Conservation (phyloP, 2,888 invertebrate species). For the Drosophila neutralis region DNA sequence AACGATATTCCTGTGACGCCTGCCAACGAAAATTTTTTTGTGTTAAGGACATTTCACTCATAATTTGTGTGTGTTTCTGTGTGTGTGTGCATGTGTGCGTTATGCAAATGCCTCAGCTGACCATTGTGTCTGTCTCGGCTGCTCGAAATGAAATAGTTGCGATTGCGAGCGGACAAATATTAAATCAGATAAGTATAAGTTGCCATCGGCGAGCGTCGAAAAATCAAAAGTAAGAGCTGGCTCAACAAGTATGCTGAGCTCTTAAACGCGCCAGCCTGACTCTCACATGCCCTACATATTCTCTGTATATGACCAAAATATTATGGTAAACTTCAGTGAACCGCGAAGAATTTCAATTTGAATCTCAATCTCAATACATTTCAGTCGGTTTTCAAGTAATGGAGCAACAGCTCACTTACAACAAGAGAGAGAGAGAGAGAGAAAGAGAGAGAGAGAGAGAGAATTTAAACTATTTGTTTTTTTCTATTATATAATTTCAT, state of each 20-base stretch:
- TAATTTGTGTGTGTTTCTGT: neutral
- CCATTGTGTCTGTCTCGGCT: conserved; percentile 37
- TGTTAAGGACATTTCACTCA: neutral
- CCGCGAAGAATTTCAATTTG: neutral
- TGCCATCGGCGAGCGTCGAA: conserved; percentile 9
- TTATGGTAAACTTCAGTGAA: neutral
- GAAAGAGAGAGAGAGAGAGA: neutral
- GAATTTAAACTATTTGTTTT: neutral
- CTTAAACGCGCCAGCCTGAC: conserved; percentile 3
- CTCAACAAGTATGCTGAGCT: conserved; percentile 43
- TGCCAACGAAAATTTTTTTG: conserved; percentile 36
- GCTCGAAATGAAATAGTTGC: conserved; percentile 31
- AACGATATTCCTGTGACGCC: conserved; percentile 80
- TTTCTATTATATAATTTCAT: neutral
- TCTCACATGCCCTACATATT: conserved; percentile 16
- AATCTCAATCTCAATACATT: neutral
- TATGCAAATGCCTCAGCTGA: conserved; percentile 9
- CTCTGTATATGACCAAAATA: neutral
- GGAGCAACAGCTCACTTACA: neutral
- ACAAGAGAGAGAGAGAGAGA: neutral
- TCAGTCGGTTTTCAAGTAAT: neutral
- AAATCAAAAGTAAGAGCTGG: conserved; percentile 22
- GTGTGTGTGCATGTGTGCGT: neutral
- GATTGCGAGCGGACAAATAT: conserved; percentile 13
- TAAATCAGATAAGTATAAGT: conserved; percentile 11